Evolutionary conservation across 2,888 invertebrate species (phyloP).

Genomic region (Pachydiplax longipennis): DNA sequence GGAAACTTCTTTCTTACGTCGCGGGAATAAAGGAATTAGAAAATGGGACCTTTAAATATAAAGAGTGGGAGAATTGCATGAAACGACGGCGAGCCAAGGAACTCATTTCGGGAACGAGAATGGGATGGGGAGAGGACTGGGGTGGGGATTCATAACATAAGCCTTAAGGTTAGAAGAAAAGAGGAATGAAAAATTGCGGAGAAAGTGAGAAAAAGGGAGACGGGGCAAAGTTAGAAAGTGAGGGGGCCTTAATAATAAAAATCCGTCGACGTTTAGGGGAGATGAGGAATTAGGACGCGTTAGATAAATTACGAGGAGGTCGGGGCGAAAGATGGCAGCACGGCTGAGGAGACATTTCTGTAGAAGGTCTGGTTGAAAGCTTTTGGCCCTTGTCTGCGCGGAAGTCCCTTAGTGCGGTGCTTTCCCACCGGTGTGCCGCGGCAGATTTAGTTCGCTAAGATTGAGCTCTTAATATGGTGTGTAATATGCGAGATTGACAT

Average conservation of each 20-base stretch:
- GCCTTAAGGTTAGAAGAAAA: not conserved
- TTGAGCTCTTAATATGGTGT: too few species aligned
- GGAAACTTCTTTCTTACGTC: not conserved
- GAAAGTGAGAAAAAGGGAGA: not conserved
- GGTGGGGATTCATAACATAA: not conserved
- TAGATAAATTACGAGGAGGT: conserved; percentile 12
- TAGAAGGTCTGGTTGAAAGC: not conserved
- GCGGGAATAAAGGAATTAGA: not conserved
- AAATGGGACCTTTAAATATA: not conserved
- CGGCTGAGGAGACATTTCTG: not conserved
- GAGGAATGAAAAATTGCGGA: not conserved
- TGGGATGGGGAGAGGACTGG: not conserved
- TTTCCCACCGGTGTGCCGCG: too few species aligned
- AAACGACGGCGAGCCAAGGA: not conserved
- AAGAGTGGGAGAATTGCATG: not conserved
- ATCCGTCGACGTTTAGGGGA: not conserved
- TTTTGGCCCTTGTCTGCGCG: too few species aligned
- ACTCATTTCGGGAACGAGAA: not conserved
- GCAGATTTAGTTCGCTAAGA: too few species aligned
- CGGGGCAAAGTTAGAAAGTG: not conserved
- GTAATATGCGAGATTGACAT: too few species aligned
- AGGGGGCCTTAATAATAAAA: not conserved
- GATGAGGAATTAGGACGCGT: not conserved
- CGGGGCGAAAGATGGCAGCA: not conserved
- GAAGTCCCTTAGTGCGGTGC: not conserved